Base-by-base conservation (phyloP, 2,113 vertebrate genomes). In the Gallinago undulata region DNA sequence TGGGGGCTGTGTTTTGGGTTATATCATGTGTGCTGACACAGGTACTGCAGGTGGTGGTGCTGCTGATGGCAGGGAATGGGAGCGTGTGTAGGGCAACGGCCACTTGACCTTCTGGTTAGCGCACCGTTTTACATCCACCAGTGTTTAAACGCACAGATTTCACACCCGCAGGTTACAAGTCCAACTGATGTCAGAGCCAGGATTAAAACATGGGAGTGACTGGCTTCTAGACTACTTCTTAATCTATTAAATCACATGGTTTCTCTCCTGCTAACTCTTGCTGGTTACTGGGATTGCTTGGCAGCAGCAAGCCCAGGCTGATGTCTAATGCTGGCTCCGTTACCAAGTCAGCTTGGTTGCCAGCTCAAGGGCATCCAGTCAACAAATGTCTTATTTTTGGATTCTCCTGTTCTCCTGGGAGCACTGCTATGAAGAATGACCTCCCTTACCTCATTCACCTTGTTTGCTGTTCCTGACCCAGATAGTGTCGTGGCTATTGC, bases 361-460 rank as follows among this genome's bases (percentile, higher is more conserved):
- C 94, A 98, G 91, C 95, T 97, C 97, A 97, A 97, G 98, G 97
- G 94, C 97, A 94, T 95, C 88, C 89, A 94, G 96, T 97, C 97
- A 96, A 97, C 88, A 94, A 94, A 43, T 68, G 82, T 84, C 97
- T 98, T 98, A 97, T 97, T 98, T 98, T 98, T 98, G 97, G 97
- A 98, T 97, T 96, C 88, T 84, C 66, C 80, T 18, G 10, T 77
- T 88, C 97, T 97, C 90, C 90, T 57, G 96, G 93, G 96, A 73
- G 93, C 59, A 33, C 7, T 91, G 89, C 86, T 90, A 43, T 56
- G 81, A 93, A 94, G 94, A 97, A 84, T 78, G 96, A 93, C 35
- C 69, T 90, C 86, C 48, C 93, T 94, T 97, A 95, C 96, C 96
- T 98, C 95, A 97, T 97, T 98, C 97, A 97, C 97, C 97, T 96